Evolutionary conservation across 2,797 vertebrate genomes (phyloP).

Genomic region (Clarias pachynema): DNA sequence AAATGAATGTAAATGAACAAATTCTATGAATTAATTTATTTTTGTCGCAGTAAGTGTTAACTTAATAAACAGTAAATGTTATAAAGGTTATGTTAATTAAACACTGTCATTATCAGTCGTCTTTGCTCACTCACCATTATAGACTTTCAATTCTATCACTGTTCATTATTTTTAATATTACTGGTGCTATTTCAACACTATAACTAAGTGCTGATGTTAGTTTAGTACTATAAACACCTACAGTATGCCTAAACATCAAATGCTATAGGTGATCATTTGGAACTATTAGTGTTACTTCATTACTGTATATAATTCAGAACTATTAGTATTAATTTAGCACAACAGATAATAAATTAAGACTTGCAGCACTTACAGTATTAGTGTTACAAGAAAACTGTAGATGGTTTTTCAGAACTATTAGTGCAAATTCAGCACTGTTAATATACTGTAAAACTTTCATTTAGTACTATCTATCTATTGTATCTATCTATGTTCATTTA

Average conservation of each 20-base stretch:
- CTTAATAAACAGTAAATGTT: no score
- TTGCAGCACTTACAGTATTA: background rate
- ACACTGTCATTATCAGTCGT: background rate
- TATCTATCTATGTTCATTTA: no score
- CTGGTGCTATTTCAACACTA: background rate
- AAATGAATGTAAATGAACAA: background rate
- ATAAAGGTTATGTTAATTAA: background rate
- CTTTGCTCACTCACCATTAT: background rate
- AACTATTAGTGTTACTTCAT: background rate
- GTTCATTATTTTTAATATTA: background rate
- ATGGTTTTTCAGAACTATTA: background rate
- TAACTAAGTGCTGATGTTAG: background rate
- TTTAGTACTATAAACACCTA: no score
- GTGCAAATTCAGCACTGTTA: background rate
- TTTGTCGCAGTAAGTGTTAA: no score
- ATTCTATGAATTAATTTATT: no score
- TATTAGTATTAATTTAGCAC: background rate
- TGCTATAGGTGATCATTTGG: background rate
- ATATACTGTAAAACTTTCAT: no score
- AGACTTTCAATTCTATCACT: background rate
- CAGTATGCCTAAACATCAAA: no score
- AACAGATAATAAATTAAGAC: background rate
- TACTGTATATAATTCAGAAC: background rate
- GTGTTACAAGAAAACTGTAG: background rate
- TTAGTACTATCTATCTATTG: background rate